Base-by-base conservation (phyloP, 37 sponge, comb jelly and placozoan species). In the Mnemiopsis leidyi region DNA sequence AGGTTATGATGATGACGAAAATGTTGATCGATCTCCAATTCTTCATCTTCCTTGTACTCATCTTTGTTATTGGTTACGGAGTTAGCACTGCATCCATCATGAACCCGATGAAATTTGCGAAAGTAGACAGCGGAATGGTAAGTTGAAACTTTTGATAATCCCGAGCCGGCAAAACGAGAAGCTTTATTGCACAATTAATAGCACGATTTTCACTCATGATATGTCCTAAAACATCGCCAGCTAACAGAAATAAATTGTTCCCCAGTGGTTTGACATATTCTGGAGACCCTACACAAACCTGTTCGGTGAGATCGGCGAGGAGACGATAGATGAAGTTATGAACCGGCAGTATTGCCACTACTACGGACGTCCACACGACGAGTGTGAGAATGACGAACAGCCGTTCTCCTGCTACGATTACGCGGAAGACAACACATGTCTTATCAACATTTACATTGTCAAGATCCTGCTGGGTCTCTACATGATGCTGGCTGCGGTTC, bases 401-500 rank as follows among this genome's bases (percentile, higher is more conserved):
- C 7, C 5, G 7, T 13, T 3, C 3, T 5, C 5, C 7, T 71
- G 75, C 31, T 28, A 13, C 30, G 82, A 79, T 2, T 79, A 36
- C 82, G 7, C 82, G 1, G 82, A 79, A 13, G 36, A 13, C 1
- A 32, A 32, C 21, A 29, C 21, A 7, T 79, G 82, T 79, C 16
- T 36, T 20, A 33, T 79, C 82, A 79, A 79, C 82, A 23, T 29
- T 23, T 79, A 79, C 82, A 35, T 79, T 5, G 82, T 79, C 3
- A 79, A 35, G 82, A 79, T 79, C 28, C 3, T 79, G 37, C 82
- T 79, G 5, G 82, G 31, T 79, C 20, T 79, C 23, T 79, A 79
- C 82, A 79, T 79, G 82, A 79, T 79, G 82, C 21, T 79, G 29
- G 82, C 82, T 79, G 82, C 82, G 2, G 82, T 79, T 21, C 82